phyloP scores from a whole-genome alignment of 2,797 vertebrate species.

The Gephyroberyx darwinii region DNA sequence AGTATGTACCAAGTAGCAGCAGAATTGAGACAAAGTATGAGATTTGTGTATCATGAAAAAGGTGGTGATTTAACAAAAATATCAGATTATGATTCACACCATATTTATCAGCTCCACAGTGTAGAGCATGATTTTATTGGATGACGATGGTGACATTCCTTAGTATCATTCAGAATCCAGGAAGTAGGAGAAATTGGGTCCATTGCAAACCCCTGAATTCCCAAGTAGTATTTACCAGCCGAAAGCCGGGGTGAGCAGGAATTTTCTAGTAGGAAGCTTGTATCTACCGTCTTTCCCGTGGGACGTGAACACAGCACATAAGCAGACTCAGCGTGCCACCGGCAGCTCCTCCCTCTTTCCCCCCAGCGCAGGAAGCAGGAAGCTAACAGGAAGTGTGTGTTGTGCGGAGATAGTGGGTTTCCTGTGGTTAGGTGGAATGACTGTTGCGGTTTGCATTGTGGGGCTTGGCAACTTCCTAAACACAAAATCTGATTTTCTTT shows the following conservation, averaged over 20 bases:
- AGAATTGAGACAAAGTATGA: no score
- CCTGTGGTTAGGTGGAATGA: slow-evolving; percentile 42
- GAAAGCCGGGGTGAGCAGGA: slow-evolving; percentile 8
- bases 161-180: no score
- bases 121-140: no score
- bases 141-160: no score
- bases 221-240: background rate
- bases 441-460: slow-evolving; percentile 40
- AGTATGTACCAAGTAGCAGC: no score
- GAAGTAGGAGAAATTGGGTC: no score
- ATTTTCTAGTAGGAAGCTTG: slow-evolving; percentile 42
- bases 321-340: slow-evolving; percentile 50
- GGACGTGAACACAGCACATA: slow-evolving; percentile 31
- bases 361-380: slow-evolving; percentile 72
- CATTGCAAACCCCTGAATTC: no score
- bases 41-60: no score
- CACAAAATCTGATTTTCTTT: slow-evolving; percentile 43
- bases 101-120: no score
- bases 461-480: background rate
- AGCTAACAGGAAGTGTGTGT: slow-evolving; percentile 73
- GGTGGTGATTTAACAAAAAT: no score
- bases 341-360: slow-evolving; percentile 50
- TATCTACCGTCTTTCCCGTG: slow-evolving; percentile 41
- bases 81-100: no score
- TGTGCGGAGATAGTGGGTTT: slow-evolving; percentile 64